phyloP scores from a whole-genome alignment of 2,888 invertebrate species.

The Dinocampus coccinellae region DNA sequence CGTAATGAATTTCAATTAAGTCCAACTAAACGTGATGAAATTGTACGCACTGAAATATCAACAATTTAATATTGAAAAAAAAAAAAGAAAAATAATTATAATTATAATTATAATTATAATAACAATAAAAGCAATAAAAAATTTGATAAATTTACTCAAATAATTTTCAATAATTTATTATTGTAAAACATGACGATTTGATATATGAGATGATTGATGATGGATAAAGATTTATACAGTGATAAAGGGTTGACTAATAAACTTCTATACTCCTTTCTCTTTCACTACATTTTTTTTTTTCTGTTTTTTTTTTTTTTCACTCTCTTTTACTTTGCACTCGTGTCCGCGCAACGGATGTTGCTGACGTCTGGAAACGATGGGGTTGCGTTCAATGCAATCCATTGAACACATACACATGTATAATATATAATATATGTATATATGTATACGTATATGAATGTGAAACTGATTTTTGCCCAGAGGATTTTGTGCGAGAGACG shows the following conservation, averaged over 20 bases:
- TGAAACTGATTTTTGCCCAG: not conserved
- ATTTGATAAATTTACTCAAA: too few species aligned
- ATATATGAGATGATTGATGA: not conserved
- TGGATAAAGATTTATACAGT: not conserved
- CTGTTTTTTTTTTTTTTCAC: not conserved
- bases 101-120: too few species aligned
- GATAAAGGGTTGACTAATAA: conserved; percentile 3
- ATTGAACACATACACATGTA: not conserved
- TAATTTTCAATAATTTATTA: too few species aligned
- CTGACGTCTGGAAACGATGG: conserved; percentile 24
- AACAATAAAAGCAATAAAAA: too few species aligned
- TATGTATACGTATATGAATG: not conserved
- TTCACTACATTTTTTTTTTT: not conserved
- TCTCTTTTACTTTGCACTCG: conserved; percentile 3
- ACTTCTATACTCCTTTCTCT: not conserved
- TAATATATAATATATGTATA: not conserved
- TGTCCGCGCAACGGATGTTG: conserved; percentile 27
- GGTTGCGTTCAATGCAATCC: conserved; percentile 27
- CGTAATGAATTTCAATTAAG: conserved; percentile 49
- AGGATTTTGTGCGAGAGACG: not conserved
- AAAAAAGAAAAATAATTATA: too few species aligned
- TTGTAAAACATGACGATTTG: not conserved
- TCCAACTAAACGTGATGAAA: conserved; percentile 31
- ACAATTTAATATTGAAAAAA: too few species aligned
- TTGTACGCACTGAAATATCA: too few species aligned